Conservation (phyloP, 1,140 invertebrate species). For the Nylanderia fulva region DNA sequence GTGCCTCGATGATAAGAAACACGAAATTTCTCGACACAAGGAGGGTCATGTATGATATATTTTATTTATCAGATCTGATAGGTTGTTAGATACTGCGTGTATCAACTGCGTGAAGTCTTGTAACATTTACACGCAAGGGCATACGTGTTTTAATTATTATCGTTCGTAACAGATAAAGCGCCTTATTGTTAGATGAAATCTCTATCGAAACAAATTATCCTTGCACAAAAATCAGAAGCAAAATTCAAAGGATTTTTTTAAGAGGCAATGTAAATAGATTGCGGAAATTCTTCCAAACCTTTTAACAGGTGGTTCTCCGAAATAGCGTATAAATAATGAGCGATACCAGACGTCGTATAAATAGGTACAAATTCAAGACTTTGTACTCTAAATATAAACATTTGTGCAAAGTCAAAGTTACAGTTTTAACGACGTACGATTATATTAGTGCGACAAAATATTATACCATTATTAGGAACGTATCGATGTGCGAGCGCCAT, state of each 20-base stretch:
- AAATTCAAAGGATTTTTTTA: background rate
- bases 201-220: background rate
- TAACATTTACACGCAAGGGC: conserved; percentile 34
- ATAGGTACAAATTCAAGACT: background rate
- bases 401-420: no score
- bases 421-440: background rate
- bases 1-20: conserved; percentile 35
- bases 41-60: background rate
- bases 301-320: background rate
- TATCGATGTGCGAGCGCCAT: background rate
- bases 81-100: conserved; percentile 29
- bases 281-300: background rate
- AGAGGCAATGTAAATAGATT: background rate
- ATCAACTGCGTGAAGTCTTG: conserved; percentile 21
- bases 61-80: conserved; percentile 44
- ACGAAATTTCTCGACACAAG: conserved; percentile 2
- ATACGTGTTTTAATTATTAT: conserved; percentile 40
- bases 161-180: background rate
- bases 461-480: background rate
- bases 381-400: background rate
- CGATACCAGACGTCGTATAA: background rate
- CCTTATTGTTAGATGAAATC: background rate
- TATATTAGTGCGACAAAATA: background rate
- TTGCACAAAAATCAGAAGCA: background rate
- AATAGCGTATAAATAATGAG: background rate